Base-by-base conservation (phyloP, 2,113 vertebrate genomes). In the Syrmaticus mikado region DNA sequence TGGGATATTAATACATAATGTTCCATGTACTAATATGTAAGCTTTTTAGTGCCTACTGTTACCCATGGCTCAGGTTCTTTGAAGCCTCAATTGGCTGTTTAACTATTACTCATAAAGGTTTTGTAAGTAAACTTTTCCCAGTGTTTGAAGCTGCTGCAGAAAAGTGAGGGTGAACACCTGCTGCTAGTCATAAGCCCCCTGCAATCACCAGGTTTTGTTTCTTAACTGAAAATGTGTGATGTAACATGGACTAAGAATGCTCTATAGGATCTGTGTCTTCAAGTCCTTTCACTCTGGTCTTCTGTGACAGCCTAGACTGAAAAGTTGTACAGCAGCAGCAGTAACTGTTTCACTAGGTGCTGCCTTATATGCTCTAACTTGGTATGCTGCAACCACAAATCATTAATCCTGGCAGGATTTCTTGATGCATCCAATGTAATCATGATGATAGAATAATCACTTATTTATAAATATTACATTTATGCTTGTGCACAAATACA, bases 401-500 rank as follows among this genome's bases (percentile, higher is more conserved):
- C 1, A 55, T 25, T 46, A 79, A 70, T 3, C 30, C 48, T 70
- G 64, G 14, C 0, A 3, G 61, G 43, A 34, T 74, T 87, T 80
- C n/a, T 58, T 66, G 19, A 2, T 34, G 7, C 28, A 6, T 41
- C 58, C 58, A 46, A 22, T 34, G 18, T 7, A 61, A 40, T 81
- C 36, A 24, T 45, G 12, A 28, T 34, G 67, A 6, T 2, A 66
- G 67, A 65, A 57, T 30, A 38, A 32, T 1, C 15, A 21, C 1
- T 20, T 73, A 2, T 13, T 82, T 67, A 21, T 7, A 70, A 55
- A 67, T 61, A 52, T 41, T 45, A 1, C 32, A 25, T 30, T 19
- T 5, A 7, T 12, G 12, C 16, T 41, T 66, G 6, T 32, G 34
- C 1, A 3, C 0, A 0, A 66, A 57, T 50, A 64, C 28, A 27